Evolutionary conservation across 2,113 vertebrate genomes (phyloP), one percentile per base, ranked within the genome.

Genomic region (Chrysemys picta): DNA sequence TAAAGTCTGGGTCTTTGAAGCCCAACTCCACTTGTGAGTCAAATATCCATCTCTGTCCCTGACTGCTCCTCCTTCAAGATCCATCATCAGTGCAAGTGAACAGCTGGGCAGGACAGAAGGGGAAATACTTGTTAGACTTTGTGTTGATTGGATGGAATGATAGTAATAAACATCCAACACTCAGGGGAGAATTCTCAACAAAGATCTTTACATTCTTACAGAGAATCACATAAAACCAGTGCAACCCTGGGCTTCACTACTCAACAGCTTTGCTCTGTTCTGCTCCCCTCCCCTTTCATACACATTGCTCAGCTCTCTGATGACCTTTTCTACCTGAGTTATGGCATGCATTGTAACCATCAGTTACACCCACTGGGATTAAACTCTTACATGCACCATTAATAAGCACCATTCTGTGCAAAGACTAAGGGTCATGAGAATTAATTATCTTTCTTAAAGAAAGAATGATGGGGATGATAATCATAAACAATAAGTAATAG

Each of bases 1-100:
- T 49, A 97, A 82, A 57, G 94, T 93, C 62, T 96, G 96, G 0
- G 87, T 95, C 90, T 96, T 97, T 12, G 97, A 97, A 50, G 87
- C 17, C 97, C 97, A 98, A 56, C 78, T 97, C 98, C 98, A 98
- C 19, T 90, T 95, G 76, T 98, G 97, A 47, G 96, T 96, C 47
- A 87, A 14, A 6, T 80, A 91, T 52, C 98, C 97, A 42, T 95
- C 82, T 5, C 85, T 81, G 95, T 98, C 96, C 7, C 53, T 97
- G 72, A 95, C 65, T 7, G 81, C 90, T 29, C 97, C 97, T 5
- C 97, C 97, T 93, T 97, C 95, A 29, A 93, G 95, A 89, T 97
- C 89, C 89, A 97, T 92, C 78, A 98, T 19, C 80, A 98, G 72
- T 47, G 97, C 95, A 11, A 89, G 89, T 16, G 96, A 91, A 85